Evolutionary conservation across 2,113 vertebrate species (phyloP).

Genomic region (Pygoscelis antarcticus): DNA sequence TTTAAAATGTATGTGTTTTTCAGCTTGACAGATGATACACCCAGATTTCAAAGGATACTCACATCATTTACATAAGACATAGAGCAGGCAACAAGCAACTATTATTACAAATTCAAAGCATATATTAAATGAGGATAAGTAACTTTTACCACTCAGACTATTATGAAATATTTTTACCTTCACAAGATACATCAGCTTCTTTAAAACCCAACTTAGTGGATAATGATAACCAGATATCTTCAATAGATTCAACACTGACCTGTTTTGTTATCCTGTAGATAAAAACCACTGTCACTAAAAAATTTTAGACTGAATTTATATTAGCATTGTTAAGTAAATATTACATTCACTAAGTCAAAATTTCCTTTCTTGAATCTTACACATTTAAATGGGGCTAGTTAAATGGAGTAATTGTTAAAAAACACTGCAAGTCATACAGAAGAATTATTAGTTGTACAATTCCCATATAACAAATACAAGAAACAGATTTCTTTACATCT

Average conservation of each 20-base stretch:
- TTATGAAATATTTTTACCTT: constrained; percentile 31
- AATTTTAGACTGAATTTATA: background rate
- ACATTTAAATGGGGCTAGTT: background rate
- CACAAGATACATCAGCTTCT: background rate
- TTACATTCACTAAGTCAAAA: background rate
- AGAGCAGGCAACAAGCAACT: background rate
- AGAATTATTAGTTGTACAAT: background rate
- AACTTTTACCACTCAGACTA: background rate
- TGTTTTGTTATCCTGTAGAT: background rate
- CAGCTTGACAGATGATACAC: background rate
- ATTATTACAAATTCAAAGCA: background rate
- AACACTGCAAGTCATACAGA: background rate
- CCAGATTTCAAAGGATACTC: background rate
- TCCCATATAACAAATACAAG: background rate
- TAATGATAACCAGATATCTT: background rate
- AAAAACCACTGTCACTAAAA: background rate
- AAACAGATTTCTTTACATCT: background rate
- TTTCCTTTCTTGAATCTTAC: background rate
- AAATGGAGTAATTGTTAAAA: background rate
- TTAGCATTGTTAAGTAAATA: background rate
- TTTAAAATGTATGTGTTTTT: background rate
- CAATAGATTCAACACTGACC: background rate
- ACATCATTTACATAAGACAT: background rate
- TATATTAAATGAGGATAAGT: background rate
- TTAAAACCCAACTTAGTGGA: background rate